A percentile compares a stretch with the other conserved stretches of the same genome.
Conservation (phyloP, 2,888 invertebrate species). For the Eilema sororculum region DNA sequence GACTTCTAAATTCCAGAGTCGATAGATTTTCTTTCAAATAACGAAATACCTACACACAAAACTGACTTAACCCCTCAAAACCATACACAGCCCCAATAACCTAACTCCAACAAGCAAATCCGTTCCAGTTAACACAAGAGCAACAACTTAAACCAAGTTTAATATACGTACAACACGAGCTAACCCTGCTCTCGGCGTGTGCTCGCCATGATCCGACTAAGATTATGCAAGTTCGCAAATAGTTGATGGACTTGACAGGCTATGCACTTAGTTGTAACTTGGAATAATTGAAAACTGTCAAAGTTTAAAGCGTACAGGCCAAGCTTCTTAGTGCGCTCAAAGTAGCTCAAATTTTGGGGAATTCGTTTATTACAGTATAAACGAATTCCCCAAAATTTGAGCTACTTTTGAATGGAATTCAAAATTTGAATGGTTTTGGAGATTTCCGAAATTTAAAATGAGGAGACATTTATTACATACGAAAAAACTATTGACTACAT, state of each 20-base stretch:
- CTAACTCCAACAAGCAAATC: conserved; percentile 27
- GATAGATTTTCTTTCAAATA: background rate
- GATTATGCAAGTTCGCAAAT: conserved; percentile 64
- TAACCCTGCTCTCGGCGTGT: conserved; percentile 31
- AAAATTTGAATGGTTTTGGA: background rate
- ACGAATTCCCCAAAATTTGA: too few relatives aligned
- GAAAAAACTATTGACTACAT: too few relatives aligned
- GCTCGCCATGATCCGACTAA: conserved; percentile 49
- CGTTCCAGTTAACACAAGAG: conserved; percentile 42
- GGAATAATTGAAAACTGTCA: conserved; percentile 74
- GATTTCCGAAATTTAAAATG: background rate
- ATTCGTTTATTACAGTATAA: conserved; percentile 32
- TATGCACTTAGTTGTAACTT: conserved; percentile 58
- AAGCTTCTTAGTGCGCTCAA: conserved; percentile 46
- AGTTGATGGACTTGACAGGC: conserved; percentile 58
- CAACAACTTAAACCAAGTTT: conserved; percentile 42
- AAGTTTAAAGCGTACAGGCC: conserved; percentile 48
- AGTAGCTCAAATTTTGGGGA: conserved; percentile 37
- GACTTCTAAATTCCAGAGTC: too few relatives aligned
- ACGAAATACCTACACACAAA: background rate
- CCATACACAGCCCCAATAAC: conserved; percentile 3
- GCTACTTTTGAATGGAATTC: too few relatives aligned
- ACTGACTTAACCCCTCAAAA: conserved; percentile 11
- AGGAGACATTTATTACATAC: too few relatives aligned
- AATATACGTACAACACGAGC: conserved; percentile 40